Evolutionary conservation across 2,888 invertebrate genomes (phyloP).

Genomic region (Ashinkailepas kermadecensis): DNA sequence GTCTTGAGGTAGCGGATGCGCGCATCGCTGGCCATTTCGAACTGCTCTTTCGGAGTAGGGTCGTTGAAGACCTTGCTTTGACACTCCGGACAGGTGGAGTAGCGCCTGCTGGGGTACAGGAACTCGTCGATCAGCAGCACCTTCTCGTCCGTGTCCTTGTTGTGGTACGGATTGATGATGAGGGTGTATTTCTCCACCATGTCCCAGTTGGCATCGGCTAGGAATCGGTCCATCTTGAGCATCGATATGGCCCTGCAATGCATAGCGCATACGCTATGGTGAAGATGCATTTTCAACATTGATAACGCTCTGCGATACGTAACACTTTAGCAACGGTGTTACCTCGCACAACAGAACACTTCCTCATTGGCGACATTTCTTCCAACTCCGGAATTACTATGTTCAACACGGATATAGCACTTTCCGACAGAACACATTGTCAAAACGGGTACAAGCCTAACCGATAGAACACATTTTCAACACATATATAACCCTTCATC

Average conservation of each 20-base stretch:
- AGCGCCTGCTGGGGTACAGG: slow-evolving; percentile 47
- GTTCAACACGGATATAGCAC: no score
- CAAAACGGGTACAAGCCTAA: no score
- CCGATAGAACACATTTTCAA: no score
- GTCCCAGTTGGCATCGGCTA: slow-evolving; percentile 57
- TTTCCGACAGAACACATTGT: no score
- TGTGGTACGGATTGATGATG: slow-evolving; percentile 54
- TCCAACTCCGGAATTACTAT: no score
- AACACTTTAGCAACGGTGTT: no score
- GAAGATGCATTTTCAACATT: no score
- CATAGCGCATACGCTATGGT: slow-evolving; percentile 31
- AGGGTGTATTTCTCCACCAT: slow-evolving; percentile 50
- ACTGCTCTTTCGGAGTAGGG: slow-evolving; percentile 51
- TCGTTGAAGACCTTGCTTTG: slow-evolving; percentile 51
- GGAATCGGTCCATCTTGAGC: slow-evolving; percentile 55
- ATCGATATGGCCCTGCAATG: slow-evolving; percentile 50
- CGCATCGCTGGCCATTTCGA: slow-evolving; percentile 54
- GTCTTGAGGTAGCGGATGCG: slow-evolving; percentile 54
- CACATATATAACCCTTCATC: no score
- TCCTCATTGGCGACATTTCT: no score
- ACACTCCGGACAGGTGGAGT: slow-evolving; percentile 52
- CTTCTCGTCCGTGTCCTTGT: slow-evolving; percentile 28
- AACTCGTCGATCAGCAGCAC: slow-evolving; percentile 42
- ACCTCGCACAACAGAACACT: no score
- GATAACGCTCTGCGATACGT: no score